phyloP scores from a whole-genome alignment of 2,113 vertebrate genomes.

The Apaloderma vittatum region DNA sequence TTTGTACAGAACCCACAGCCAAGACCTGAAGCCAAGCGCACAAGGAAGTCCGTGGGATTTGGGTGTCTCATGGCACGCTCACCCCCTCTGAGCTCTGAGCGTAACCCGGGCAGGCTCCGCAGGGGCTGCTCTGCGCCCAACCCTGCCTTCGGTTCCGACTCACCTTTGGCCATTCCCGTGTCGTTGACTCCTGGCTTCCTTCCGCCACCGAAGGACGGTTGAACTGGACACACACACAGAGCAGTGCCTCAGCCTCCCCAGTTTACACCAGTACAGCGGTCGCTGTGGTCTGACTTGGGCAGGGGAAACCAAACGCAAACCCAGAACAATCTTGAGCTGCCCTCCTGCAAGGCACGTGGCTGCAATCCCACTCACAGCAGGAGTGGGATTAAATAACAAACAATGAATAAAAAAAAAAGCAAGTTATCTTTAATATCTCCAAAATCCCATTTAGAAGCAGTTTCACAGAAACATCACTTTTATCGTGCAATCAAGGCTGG shows the following conservation, averaged over 20 bases:
- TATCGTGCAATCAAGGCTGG: background rate
- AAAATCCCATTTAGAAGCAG: background rate
- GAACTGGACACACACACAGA: background rate
- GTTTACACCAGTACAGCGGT: fast-evolving
- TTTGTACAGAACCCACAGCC: background rate
- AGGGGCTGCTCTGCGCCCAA: background rate
- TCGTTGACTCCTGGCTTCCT: background rate
- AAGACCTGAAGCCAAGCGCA: fast-evolving
- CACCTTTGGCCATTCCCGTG: background rate
- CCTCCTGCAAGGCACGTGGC: background rate
- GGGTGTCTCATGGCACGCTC: background rate
- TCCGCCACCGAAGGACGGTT: background rate
- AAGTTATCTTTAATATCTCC: conserved; percentile 75
- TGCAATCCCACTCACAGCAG: background rate
- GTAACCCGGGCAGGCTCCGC: fast-evolving
- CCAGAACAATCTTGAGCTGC: background rate
- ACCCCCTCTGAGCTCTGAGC: background rate
- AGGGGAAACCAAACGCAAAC: background rate
- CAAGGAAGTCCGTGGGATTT: background rate
- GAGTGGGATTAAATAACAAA: background rate
- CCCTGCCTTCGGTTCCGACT: background rate
- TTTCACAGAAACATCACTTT: conserved; percentile 28
- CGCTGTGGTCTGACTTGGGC: background rate
- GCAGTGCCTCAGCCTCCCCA: background rate
- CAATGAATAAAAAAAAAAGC: conserved; percentile 21